Evolutionary conservation across 2,888 invertebrate species (phyloP), one percentile per base, ranked within the genome.

Genomic region (Dromius quadrimaculatus): DNA sequence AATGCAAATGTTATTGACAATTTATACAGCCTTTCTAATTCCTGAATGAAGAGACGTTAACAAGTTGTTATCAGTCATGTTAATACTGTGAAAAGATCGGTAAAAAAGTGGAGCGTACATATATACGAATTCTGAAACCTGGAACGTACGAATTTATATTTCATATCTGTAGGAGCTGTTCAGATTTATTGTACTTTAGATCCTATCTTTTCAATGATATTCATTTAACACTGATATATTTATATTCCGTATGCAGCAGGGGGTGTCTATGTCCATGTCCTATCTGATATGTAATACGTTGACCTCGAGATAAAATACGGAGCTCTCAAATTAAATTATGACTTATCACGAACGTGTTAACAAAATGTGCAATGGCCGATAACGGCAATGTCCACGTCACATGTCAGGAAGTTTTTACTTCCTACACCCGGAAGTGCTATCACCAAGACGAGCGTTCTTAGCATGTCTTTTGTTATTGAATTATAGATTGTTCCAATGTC

Each of bases 281-380:
- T 38, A 41, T 41, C 62, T 41, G 41, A 38, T 41, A 41, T 62
- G 20, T 62, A 41, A 41, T 62, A 62, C 41, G 62, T 62, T 41
- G 62, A 62, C 62, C 62, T 62, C 62, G 15, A 36, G 17, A 41
- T 38, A 62, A 62, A 41, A 62, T 23, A 62, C 23, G 28, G 23
- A 38, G 41, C 22, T 23, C 62, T 62, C 62, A 62, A 62, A 62
- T 62, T 62, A 62, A 62, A 62, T 62, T 62, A 62, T 62, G 20
- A 62, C 41, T 62, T 62, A 62, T 62, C 62, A 62, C 62, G 62
- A 62, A 62, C 41, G 36, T 36, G 34, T 59, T 59, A 59, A 59
- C 59, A 19, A 36, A 59, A 59, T 59, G 28, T 23, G 28, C 23
- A 15, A 5, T 28, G 28, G 8, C 28, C 28, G 28, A 3, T 28